Conservation (phyloP, 2,888 invertebrate genomes). For the Pyrochroa serraticornis region DNA sequence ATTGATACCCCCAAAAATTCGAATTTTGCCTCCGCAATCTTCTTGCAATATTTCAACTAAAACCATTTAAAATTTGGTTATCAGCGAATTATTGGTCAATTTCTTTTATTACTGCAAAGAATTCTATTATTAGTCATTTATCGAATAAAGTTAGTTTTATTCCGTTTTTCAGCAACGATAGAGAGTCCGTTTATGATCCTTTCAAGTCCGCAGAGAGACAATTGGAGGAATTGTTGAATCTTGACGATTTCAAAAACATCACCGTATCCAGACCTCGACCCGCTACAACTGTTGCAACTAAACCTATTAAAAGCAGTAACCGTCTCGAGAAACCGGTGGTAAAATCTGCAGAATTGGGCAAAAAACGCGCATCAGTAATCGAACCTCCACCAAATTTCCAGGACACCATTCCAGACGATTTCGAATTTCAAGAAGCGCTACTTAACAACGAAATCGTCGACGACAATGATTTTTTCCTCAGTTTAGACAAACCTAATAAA, state of each 20-base stretch:
- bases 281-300: constrained; percentile 13
- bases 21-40: too few species aligned
- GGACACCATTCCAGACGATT: constrained; percentile 45
- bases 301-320: constrained; percentile 18
- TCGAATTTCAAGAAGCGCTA: constrained; percentile 54
- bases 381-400: constrained; percentile 58
- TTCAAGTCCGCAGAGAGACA: constrained; percentile 81
- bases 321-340: too few species aligned
- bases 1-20: too few species aligned
- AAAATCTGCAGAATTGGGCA: neutral
- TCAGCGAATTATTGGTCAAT: too few species aligned
- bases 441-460: constrained; percentile 45
- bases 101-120: too few species aligned
- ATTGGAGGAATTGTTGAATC: constrained; percentile 78
- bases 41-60: too few species aligned
- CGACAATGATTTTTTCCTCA: constrained; percentile 17
- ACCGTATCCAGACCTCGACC: constrained; percentile 18
- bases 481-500: constrained; percentile 22
- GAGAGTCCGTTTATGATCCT: constrained; percentile 71
- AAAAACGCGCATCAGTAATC: constrained; percentile 55
- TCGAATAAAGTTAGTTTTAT: too few species aligned
- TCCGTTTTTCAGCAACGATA: too few species aligned
- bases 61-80: too few species aligned
- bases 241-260: constrained; percentile 62
- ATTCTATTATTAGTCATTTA: too few species aligned